These are phyloP conservation scores for Eledona agricola DNA, from an alignment of 2,888 invertebrate species.

Conservation along the genomic window DNA sequence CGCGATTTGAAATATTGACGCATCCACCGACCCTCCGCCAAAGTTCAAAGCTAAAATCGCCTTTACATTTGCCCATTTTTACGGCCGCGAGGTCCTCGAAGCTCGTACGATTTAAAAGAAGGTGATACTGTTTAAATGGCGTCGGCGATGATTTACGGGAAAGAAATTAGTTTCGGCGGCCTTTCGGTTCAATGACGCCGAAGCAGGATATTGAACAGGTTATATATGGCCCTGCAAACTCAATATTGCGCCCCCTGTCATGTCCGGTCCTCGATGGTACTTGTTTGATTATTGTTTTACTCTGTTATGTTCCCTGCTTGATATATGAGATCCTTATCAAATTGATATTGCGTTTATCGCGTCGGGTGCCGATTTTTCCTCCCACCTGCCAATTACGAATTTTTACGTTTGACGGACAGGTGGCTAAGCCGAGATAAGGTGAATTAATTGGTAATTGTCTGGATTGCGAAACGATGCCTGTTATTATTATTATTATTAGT, in stretches of 20 bases:
- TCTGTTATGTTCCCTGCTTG: slow-evolving; percentile 48
- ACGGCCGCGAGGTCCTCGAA: too few relatives aligned
- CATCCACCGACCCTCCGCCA: slow-evolving; percentile 26
- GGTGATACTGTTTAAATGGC: too few relatives aligned
- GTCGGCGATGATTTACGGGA: slow-evolving; percentile 41
- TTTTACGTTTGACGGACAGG: too few relatives aligned
- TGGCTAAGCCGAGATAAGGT: too few relatives aligned
- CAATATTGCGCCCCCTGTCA: slow-evolving; percentile 50
- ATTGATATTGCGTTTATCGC: slow-evolving; percentile 16
- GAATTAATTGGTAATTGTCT: too few relatives aligned
- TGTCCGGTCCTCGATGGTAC: slow-evolving; percentile 49
- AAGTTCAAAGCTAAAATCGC: slow-evolving; percentile 28
- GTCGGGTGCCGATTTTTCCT: too few relatives aligned
- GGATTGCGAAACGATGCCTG: too few relatives aligned
- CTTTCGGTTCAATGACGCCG: slow-evolving; percentile 48
- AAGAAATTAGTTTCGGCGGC: slow-evolving; percentile 52
- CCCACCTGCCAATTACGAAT: too few relatives aligned
- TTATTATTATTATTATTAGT: too few relatives aligned
- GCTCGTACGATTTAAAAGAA: too few relatives aligned
- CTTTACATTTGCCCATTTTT: slow-evolving; percentile 18
- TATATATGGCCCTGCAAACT: slow-evolving; percentile 52
- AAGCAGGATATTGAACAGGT: slow-evolving; percentile 54
- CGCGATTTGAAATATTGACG: slow-evolving; percentile 33
- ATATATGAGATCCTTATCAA: slow-evolving; percentile 48
- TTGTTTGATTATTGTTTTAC: slow-evolving; percentile 54